phyloP scores from a whole-genome alignment of 2,888 invertebrate genomes.

The Hirtodrosophila duncani region DNA sequence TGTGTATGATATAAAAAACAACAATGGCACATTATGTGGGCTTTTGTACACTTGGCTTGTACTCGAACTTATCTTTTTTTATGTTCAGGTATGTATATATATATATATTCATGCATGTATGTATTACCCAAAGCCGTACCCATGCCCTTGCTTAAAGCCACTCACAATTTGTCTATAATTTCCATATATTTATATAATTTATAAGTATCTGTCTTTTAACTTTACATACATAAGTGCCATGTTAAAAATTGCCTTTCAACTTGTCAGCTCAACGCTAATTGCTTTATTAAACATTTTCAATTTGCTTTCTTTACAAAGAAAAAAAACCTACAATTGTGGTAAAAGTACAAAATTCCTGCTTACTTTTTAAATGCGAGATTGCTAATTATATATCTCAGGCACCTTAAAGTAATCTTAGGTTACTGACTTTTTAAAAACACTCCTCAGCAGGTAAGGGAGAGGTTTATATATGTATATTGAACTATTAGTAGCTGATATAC shows the following conservation, averaged over 20 bases:
- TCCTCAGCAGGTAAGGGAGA: too few species aligned
- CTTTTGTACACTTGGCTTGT: constrained; percentile 47
- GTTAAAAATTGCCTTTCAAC: constrained; percentile 11
- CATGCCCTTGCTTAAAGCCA: constrained; percentile 49
- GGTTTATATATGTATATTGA: too few species aligned
- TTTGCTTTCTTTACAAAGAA: too few species aligned
- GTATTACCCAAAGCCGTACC: constrained; percentile 10
- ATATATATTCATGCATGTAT: constrained; percentile 1
- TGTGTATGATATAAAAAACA: constrained; percentile 15
- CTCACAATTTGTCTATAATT: constrained; percentile 33
- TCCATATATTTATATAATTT: constrained; percentile 8
- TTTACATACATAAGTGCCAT: too few species aligned
- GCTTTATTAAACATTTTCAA: constrained; percentile 39
- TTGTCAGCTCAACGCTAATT: constrained; percentile 63
- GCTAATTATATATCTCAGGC: too few species aligned
- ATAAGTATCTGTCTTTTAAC: constrained; percentile 6
- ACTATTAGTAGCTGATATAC: too few species aligned
- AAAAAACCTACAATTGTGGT: too few species aligned
- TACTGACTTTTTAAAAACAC: too few species aligned
- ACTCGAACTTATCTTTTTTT: constrained; percentile 28
- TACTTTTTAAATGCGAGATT: too few species aligned
- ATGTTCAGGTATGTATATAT: neutral
- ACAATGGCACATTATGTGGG: constrained; percentile 61
- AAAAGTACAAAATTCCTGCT: too few species aligned
- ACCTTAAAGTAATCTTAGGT: too few species aligned